Evolutionary conservation across 2,797 vertebrate species (phyloP).

Genomic region (Pteropus rufus): DNA sequence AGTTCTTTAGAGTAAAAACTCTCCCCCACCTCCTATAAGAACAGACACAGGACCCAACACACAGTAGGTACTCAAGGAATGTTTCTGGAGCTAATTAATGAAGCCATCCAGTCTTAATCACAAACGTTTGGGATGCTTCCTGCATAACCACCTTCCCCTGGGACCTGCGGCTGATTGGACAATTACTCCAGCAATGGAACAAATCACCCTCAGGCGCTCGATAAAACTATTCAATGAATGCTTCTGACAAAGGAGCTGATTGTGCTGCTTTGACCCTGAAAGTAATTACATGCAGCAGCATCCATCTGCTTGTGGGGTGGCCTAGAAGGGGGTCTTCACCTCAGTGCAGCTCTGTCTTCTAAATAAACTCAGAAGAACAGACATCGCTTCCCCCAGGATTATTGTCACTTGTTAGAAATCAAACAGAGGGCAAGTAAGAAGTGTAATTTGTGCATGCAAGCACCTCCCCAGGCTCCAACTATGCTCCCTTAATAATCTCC

Average conservation of each 20-base stretch:
- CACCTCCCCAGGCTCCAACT: conserved; percentile 73
- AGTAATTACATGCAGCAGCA: conserved; percentile 64
- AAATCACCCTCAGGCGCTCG: conserved; percentile 61
- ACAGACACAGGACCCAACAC: background rate
- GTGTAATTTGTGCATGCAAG: conserved; percentile 72
- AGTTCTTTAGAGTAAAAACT: background rate
- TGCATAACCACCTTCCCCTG: conserved; percentile 40
- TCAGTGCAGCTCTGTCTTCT: conserved; percentile 58
- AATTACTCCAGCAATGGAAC: conserved; percentile 62
- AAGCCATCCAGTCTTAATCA: conserved; percentile 31
- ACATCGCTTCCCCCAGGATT: conserved; percentile 68
- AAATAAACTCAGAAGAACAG: conserved; percentile 76
- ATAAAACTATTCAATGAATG: conserved; percentile 66
- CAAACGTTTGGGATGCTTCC: conserved; percentile 44
- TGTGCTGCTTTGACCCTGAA: conserved; percentile 57
- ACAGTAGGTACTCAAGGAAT: conserved; percentile 55
- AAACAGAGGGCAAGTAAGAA: conserved; percentile 79
- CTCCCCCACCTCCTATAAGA: background rate
- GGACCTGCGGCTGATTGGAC: conserved; percentile 55
- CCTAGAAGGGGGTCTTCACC: conserved; percentile 61
- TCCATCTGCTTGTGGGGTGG: conserved; percentile 51
- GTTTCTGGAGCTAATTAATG: conserved; percentile 32
- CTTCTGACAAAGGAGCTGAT: conserved; percentile 69
- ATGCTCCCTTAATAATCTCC: conserved; percentile 71
- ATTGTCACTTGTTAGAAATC: conserved; percentile 79